These are phyloP conservation scores for Orientallactaga sibirica DNA, from an alignment of 2,797 vertebrate genomes.

Conservation along the genomic window DNA sequence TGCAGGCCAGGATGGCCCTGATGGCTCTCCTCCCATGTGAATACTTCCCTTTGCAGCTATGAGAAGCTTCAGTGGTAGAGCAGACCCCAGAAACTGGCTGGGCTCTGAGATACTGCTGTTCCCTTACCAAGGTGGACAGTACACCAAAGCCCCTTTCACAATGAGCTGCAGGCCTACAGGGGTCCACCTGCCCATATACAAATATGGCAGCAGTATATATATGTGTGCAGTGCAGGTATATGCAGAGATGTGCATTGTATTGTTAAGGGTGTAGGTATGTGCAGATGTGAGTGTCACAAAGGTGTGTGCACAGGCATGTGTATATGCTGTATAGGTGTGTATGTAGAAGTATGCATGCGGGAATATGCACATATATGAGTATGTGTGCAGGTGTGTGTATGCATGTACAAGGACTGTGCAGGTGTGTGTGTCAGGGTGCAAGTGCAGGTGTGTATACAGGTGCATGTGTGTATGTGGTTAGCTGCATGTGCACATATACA, in stretches of 20 bases:
- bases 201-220: not conserved
- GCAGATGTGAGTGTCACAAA: not conserved
- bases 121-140: not conserved
- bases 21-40: rapidly evolving
- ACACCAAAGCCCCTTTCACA: not conserved
- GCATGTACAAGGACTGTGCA: no score
- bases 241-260: not conserved
- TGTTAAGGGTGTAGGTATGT: no score
- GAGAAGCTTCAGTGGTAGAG: not conserved
- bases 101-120: not conserved
- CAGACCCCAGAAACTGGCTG: not conserved
- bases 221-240: not conserved
- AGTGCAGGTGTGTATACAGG: not conserved
- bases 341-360: not conserved
- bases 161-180: not conserved
- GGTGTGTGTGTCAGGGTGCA: not conserved
- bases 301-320: no score
- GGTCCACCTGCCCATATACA: not conserved
- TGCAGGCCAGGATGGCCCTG: rapidly evolving
- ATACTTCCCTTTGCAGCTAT: not conserved
- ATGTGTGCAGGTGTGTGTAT: not conserved
- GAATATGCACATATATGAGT: not conserved
- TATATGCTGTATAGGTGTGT: no score
- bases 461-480: no score
- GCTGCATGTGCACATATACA: not conserved